Evolutionary conservation across 2,888 invertebrate species (phyloP).

Genomic region (Neoitamus cyanurus): DNA sequence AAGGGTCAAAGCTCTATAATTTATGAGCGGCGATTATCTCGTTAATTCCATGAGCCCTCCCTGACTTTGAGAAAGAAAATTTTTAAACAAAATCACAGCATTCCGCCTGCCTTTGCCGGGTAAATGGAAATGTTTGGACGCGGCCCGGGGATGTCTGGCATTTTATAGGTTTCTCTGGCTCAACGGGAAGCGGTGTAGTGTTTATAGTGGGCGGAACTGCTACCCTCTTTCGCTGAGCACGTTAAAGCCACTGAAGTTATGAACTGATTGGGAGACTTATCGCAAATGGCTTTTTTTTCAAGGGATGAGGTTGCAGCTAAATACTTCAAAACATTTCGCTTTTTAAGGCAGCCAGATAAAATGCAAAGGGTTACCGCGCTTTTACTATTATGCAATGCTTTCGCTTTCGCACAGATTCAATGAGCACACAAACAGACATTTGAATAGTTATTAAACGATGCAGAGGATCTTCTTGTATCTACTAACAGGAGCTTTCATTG

Average conservation of each 20-base stretch:
- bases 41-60: slow-evolving; percentile 18
- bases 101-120: not conserved
- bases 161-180: not conserved
- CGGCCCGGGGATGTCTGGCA: not conserved
- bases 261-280: slow-evolving; percentile 1
- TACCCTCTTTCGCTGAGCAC: not conserved
- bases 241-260: not conserved
- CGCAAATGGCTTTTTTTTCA: not conserved
- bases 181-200: not conserved
- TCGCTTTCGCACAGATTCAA: not conserved
- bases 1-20: slow-evolving; percentile 43
- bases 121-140: slow-evolving; percentile 13
- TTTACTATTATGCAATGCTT: not conserved
- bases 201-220: not conserved
- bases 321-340: not conserved
- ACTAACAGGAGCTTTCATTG: not conserved
- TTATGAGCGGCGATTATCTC: slow-evolving; percentile 41
- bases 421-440: too few species aligned
- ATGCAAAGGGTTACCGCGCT: not conserved
- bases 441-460: not conserved
- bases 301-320: not conserved
- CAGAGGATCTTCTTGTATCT: not conserved
- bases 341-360: not conserved
- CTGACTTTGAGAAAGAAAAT: not conserved
- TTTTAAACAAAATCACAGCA: slow-evolving; percentile 23